Percentiles rank a stretch among this genome's conserved stretches.
phyloP scores from a whole-genome alignment of 2,888 invertebrate genomes.

The Drosophila incognita region DNA sequence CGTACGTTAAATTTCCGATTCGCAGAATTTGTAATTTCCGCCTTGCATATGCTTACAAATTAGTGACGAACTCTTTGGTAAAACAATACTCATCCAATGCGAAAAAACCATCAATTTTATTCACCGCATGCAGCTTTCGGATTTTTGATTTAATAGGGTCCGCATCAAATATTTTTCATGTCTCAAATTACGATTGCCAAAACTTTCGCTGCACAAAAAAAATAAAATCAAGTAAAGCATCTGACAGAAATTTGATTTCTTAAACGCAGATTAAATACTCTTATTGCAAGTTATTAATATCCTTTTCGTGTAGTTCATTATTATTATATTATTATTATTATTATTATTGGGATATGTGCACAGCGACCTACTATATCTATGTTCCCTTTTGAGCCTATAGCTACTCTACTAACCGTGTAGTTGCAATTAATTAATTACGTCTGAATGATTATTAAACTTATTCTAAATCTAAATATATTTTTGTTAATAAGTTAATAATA shows the following conservation, averaged over 20 bases:
- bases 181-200: slow-evolving; percentile 61
- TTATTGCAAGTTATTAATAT: not conserved
- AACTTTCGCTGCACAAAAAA: slow-evolving; percentile 50
- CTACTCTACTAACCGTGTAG: too few relatives aligned
- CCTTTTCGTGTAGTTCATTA: not conserved
- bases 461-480: not conserved
- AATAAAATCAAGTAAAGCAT: slow-evolving; percentile 1
- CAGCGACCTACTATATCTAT: not conserved
- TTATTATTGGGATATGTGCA: not conserved
- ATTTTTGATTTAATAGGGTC: slow-evolving; percentile 66
- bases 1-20: not conserved
- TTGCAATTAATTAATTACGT: not conserved
- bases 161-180: slow-evolving; percentile 15
- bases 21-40: slow-evolving; percentile 49
- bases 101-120: slow-evolving; percentile 42
- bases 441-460: not conserved
- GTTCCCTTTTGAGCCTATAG: too few relatives aligned
- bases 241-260: slow-evolving; percentile 1
- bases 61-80: slow-evolving; percentile 36
- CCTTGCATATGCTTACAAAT: slow-evolving; percentile 52
- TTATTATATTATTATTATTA: not conserved
- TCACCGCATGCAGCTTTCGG: slow-evolving; percentile 43
- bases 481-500: too few relatives aligned
- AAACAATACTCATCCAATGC: slow-evolving; percentile 36
- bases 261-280: slow-evolving; percentile 12